Percentiles rank a stretch among this genome's conserved stretches.
Evolutionary conservation across 1,140 invertebrate genomes (phyloP).

Genomic region (Paralvinella palmiformis): DNA sequence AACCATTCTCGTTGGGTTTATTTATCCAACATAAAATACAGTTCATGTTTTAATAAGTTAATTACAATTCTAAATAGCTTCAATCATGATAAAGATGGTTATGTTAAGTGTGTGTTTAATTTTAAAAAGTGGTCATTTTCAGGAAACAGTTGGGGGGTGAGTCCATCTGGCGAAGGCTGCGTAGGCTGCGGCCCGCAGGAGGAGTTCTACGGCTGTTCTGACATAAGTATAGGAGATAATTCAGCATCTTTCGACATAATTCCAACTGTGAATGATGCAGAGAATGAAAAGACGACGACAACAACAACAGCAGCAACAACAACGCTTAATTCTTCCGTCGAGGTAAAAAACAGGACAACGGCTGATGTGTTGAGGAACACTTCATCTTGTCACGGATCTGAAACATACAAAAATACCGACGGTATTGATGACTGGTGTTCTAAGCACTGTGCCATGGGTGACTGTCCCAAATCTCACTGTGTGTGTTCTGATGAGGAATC

Average conservation of each 20-base stretch:
- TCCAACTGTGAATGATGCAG: neutral
- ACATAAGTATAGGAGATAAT: slow-evolving; percentile 4
- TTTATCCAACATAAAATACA: too few species aligned
- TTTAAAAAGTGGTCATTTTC: too few species aligned
- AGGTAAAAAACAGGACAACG: neutral
- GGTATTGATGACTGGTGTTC: neutral
- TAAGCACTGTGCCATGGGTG: neutral
- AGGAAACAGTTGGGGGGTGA: slow-evolving; percentile 21
- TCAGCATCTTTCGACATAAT: neutral
- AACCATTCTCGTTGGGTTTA: too few species aligned
- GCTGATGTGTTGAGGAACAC: neutral
- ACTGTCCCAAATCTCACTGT: neutral
- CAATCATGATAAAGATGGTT: too few species aligned
- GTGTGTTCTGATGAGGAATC: neutral
- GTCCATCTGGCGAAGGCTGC: slow-evolving; percentile 11
- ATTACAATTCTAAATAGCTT: too few species aligned
- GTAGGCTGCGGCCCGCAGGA: slow-evolving; percentile 25
- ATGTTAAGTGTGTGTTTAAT: too few species aligned
- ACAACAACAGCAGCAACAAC: neutral
- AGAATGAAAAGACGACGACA: neutral
- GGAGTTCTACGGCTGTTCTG: slow-evolving; percentile 22
- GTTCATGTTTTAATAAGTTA: too few species aligned
- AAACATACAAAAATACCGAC: neutral
- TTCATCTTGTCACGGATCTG: neutral
- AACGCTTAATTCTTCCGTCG: neutral